These are phyloP conservation scores for Acropora tenuis DNA, from an alignment of 64 coral and sea anemone species.

Conservation along the genomic window DNA sequence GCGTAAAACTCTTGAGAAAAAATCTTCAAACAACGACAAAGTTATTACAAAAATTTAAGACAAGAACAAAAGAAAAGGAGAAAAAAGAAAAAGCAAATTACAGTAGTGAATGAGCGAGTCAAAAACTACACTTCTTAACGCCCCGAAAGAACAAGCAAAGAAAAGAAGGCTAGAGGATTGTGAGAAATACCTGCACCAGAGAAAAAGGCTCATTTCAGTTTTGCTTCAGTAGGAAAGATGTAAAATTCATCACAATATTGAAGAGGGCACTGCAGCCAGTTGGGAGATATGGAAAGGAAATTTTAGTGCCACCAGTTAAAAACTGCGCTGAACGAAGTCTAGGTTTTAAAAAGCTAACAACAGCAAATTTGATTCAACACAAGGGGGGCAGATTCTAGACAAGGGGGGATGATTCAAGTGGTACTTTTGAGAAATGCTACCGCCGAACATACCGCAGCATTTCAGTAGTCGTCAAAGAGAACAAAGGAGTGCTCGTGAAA, in stretches of 20 bases:
- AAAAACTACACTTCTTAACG: background rate
- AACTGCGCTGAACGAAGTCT: background rate
- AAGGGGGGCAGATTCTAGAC: slow-evolving; percentile 17
- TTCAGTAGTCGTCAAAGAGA: slow-evolving; percentile 49
- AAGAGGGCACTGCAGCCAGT: background rate
- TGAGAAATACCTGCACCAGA: background rate
- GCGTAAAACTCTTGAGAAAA: too few relatives aligned
- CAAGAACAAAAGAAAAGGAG: too few relatives aligned
- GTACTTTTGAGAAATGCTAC: slow-evolving; percentile 66
- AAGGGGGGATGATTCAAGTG: slow-evolving; percentile 37
- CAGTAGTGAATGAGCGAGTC: background rate
- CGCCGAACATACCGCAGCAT: slow-evolving; percentile 52
- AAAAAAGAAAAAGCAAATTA: too few relatives aligned
- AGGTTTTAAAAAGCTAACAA: background rate
- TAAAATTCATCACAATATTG: background rate
- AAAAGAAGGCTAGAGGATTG: background rate
- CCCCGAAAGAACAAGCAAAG: background rate
- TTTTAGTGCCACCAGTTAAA: background rate
- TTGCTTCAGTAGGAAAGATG: background rate
- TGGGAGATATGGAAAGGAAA: background rate
- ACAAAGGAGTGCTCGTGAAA: slow-evolving; percentile 9
- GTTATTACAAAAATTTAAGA: too few relatives aligned
- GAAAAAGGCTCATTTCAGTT: background rate
- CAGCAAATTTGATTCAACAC: slow-evolving; percentile 3
- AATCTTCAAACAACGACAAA: too few relatives aligned